phyloP scores from a whole-genome alignment of 2,888 invertebrate species.

The Noctua janthina region DNA sequence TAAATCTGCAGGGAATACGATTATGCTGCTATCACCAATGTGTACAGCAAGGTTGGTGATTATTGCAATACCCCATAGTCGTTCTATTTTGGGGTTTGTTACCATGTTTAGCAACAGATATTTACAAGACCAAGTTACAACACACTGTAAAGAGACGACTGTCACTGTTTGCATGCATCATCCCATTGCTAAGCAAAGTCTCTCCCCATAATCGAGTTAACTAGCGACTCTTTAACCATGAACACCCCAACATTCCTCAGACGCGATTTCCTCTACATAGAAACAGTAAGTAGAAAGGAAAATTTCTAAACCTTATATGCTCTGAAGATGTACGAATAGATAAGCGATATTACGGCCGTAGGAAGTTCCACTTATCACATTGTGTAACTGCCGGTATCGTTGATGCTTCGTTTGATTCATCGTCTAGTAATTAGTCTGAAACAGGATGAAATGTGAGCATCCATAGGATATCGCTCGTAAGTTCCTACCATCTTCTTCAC shows the following conservation, averaged over 20 bases:
- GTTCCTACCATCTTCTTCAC: background rate
- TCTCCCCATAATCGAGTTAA: background rate
- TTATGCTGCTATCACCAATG: background rate
- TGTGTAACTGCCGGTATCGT: constrained; percentile 38
- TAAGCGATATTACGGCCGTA: constrained; percentile 16
- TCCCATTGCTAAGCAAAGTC: background rate
- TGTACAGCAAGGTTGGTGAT: background rate
- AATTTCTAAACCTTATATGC: constrained; percentile 5
- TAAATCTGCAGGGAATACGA: background rate
- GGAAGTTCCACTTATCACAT: constrained; percentile 45
- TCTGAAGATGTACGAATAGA: constrained; percentile 35
- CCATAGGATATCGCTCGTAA: constrained; percentile 26
- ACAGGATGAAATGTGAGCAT: constrained; percentile 6
- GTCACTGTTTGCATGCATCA: background rate
- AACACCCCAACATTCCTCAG: background rate
- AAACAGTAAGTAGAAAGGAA: background rate
- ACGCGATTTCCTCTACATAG: background rate
- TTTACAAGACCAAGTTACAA: background rate
- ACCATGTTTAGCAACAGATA: background rate
- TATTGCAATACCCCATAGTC: background rate
- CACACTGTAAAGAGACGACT: background rate
- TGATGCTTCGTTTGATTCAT: constrained; percentile 13
- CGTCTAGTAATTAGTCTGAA: constrained; percentile 14
- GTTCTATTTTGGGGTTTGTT: too few relatives aligned
- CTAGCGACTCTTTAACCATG: background rate